Evolutionary conservation across 2,888 invertebrate genomes (phyloP).

Genomic region (Aricia artaxerxes): DNA sequence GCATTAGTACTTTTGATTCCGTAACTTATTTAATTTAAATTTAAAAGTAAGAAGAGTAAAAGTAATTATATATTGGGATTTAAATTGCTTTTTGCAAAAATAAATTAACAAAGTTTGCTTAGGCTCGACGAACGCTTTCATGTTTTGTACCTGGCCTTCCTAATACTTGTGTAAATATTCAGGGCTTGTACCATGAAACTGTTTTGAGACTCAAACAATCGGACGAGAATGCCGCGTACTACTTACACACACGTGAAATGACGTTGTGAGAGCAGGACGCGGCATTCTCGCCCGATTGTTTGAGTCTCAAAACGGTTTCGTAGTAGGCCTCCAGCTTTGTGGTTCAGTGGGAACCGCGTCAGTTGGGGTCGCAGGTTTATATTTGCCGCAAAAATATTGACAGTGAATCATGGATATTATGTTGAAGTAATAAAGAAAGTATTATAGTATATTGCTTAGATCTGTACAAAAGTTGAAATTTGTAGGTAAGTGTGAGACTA

Average conservation of each 20-base stretch:
- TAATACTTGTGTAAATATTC: slow-evolving; percentile 5
- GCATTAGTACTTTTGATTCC: neutral
- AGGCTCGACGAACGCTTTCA: neutral
- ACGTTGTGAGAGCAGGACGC: too few species aligned
- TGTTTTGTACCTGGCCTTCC: neutral
- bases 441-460: too few species aligned
- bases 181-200: too few species aligned
- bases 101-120: slow-evolving; percentile 7
- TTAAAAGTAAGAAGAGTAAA: slow-evolving; percentile 1
- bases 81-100: slow-evolving; percentile 23
- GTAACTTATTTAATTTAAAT: slow-evolving; percentile 13
- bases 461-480: too few species aligned
- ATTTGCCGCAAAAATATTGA: too few species aligned
- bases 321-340: neutral
- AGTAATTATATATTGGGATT: slow-evolving; percentile 5
- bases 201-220: too few species aligned
- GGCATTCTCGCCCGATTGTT: too few species aligned
- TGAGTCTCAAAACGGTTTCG: neutral
- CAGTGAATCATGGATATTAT: too few species aligned
- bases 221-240: too few species aligned
- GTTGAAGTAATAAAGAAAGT: too few species aligned
- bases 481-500: too few species aligned
- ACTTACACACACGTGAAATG: too few species aligned
- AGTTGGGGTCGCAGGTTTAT: neutral
- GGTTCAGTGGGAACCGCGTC: neutral